Conservation (phyloP, 1,140 invertebrate genomes). For the Acromyrmex heyeri region DNA sequence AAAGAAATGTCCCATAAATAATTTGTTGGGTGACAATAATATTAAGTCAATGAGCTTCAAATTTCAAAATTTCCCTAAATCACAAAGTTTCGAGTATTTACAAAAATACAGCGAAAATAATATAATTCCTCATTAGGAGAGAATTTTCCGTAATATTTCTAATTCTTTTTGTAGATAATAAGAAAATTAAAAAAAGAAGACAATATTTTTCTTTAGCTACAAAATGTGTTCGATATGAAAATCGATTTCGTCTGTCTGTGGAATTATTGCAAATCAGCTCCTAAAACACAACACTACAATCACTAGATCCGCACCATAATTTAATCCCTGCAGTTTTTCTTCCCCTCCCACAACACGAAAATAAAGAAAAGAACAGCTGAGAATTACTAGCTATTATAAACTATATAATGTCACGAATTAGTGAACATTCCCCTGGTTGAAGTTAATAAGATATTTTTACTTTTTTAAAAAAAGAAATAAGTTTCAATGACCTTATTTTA, state of each 20-base stretch:
- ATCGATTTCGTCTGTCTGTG: neutral
- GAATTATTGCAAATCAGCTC: neutral
- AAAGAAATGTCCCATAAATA: slow-evolving; percentile 62
- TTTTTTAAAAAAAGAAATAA: neutral
- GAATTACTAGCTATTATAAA: neutral
- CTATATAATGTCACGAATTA: neutral
- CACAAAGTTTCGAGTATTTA: no score
- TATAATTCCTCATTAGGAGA: no score
- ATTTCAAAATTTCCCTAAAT: no score
- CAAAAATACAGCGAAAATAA: no score
- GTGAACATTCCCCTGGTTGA: neutral
- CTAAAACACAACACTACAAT: neutral
- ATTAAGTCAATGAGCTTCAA: no score
- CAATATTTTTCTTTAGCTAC: neutral
- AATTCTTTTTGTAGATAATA: no score
- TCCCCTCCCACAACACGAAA: neutral
- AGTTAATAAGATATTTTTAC: neutral
- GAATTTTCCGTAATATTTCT: no score
- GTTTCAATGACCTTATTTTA: neutral
- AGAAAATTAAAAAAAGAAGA: neutral
- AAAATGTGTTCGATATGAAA: neutral
- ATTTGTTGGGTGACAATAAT: neutral
- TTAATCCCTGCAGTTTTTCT: neutral
- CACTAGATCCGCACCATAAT: neutral
- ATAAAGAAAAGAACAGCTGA: neutral